Evolutionary conservation across 1,140 invertebrate genomes (phyloP).

Genomic region (Drosophila rhopaloa): DNA sequence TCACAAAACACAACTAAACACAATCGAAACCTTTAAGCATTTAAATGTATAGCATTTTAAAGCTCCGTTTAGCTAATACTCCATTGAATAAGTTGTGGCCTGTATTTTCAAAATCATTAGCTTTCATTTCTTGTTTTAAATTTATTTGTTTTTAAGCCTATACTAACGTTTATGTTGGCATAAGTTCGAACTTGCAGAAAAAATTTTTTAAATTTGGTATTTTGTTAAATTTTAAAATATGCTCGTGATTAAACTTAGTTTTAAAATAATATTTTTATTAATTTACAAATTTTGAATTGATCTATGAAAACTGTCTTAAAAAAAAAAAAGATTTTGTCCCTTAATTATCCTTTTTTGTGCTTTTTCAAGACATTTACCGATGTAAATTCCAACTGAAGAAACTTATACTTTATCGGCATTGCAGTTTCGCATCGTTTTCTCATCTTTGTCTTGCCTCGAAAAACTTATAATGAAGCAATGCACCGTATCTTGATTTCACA

Average conservation of each 20-base stretch:
- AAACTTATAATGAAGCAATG: conserved; percentile 48
- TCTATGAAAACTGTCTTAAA: neutral
- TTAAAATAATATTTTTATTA: no score
- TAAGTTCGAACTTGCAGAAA: no score
- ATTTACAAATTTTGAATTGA: no score
- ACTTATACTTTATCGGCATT: conserved; percentile 16
- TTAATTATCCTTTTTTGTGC: conserved; percentile 30
- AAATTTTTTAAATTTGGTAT: no score
- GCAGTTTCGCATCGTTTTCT: conserved; percentile 10
- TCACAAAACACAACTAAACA: neutral
- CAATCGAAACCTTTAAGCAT: neutral
- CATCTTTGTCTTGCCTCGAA: neutral
- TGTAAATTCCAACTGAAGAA: conserved; percentile 32
- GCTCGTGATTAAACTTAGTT: no score
- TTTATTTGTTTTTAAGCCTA: no score
- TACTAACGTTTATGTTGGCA: no score
- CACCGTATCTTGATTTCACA: conserved; percentile 17
- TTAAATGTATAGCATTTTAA: neutral
- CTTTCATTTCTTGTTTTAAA: no score
- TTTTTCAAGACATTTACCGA: conserved; percentile 8
- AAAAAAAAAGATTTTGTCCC: neutral
- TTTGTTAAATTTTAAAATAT: no score
- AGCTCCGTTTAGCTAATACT: neutral
- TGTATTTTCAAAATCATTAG: no score
- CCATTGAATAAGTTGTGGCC: no score